Base-by-base conservation (phyloP, 2,113 vertebrate genomes). In the Scomber japonicus region DNA sequence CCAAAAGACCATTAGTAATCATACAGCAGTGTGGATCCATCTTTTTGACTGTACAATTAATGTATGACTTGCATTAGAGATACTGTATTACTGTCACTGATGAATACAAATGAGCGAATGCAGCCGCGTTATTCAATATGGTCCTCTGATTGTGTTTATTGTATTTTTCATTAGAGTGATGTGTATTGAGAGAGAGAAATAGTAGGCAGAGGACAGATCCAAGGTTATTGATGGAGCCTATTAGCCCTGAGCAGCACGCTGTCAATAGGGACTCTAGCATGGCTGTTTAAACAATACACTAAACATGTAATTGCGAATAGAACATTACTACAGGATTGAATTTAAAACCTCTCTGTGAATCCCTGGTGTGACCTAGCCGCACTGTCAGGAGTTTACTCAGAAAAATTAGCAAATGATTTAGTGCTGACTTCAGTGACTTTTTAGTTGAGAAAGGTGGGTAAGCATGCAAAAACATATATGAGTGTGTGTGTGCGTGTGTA, bases 191-290 rank as follows among this genome's bases (percentile, higher is more conserved):
- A 91, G 88, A 78, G 83, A 71, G 68, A 78, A 85, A 89, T 71
- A 83, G 82, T 82, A 78, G 84, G 50, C 81, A 87, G 85, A 93
- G 93, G 93, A 92, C 91, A 89, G 82, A 91, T 85, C 71, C 80
- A 91, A 91, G 88, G 92, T 94, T 95, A 95, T 95, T 94, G 93
- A 95, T 94, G 89, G 76, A 85, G 71, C 91, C 91, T 91, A 94
- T 94, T 94, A 93, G 89, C 78, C 74, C 75, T 66, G 84, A 89
- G 82, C 88, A 88, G 88, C 78, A 50, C 40, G 63, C 69, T 90
- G 91, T 91, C 93, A 92, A 92, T 94, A 89, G 89, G 78, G 86
- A 93, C 80, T 74, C 73, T 17, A 64, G 85, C 72, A 68, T 44
- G 17, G 83, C 75, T 85, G 71, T 88, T 93, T 93, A 93, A 91